Conservation (phyloP, 2,797 vertebrate genomes). For the Chloroceryle inda region DNA sequence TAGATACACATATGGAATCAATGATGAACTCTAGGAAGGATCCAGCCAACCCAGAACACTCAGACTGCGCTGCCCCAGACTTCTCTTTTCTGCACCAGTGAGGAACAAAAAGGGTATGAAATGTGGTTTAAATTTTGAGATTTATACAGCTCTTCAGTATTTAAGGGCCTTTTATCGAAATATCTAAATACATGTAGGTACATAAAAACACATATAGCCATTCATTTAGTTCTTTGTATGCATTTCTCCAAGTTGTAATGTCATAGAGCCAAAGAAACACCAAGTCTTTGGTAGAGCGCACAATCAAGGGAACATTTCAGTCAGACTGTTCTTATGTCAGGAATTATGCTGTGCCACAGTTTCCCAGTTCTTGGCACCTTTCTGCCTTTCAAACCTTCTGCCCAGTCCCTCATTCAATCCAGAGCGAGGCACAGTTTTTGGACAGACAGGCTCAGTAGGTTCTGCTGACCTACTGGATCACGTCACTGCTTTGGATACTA, state of each 20-base stretch:
- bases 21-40: background rate
- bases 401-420: background rate
- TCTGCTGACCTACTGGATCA: background rate
- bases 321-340: background rate
- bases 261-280: background rate
- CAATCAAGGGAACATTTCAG: background rate
- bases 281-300: background rate
- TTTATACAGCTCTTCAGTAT: background rate
- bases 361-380: background rate
- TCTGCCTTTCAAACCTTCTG: background rate
- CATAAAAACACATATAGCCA: background rate
- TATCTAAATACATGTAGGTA: background rate
- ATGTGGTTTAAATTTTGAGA: conserved; percentile 27
- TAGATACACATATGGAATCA: conserved; percentile 57
- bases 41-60: background rate
- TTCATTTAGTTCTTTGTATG: no score
- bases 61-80: background rate
- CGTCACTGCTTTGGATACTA: background rate
- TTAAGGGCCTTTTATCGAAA: background rate
- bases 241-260: background rate
- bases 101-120: conserved; percentile 4
- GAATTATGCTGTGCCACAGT: background rate
- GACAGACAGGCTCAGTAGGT: background rate
- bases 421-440: background rate
- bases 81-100: background rate